Conservation (phyloP, 2,113 vertebrate species). For the Laticauda laticaudata region DNA sequence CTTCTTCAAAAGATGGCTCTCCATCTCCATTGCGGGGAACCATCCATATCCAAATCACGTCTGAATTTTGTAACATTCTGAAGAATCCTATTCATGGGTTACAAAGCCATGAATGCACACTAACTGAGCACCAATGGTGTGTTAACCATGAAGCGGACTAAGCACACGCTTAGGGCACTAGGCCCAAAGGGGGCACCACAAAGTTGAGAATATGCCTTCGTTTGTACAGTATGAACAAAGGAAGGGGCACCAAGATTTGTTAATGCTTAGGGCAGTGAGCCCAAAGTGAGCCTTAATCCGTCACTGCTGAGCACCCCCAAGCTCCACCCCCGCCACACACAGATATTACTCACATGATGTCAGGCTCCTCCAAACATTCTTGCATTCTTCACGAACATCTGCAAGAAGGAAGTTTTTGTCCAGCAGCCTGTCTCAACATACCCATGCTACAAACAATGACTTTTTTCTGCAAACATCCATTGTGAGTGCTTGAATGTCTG, state of each 20-base stretch:
- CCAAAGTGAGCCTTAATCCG: too few relatives aligned
- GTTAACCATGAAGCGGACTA: too few relatives aligned
- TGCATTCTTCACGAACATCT: background rate
- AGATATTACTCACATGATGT: background rate
- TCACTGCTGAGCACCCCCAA: background rate
- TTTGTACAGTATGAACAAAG: too few relatives aligned
- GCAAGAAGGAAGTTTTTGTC: background rate
- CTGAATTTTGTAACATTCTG: background rate
- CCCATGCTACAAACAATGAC: background rate
- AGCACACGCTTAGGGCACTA: too few relatives aligned
- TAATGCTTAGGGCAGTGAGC: too few relatives aligned
- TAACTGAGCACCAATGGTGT: too few relatives aligned
- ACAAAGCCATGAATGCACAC: background rate
- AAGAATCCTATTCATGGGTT: background rate
- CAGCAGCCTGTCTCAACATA: background rate
- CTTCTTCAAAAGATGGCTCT: background rate
- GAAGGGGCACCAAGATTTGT: too few relatives aligned
- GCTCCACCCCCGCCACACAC: background rate
- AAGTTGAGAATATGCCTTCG: too few relatives aligned
- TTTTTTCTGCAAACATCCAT: too few relatives aligned
- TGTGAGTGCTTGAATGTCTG: background rate
- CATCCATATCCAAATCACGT: background rate
- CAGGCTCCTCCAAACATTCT: background rate
- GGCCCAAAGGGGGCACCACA: too few relatives aligned
- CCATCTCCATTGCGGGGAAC: background rate